Evolutionary conservation across 2,113 vertebrate species (phyloP).

Genomic region (Romanogobio albipinnatus): DNA sequence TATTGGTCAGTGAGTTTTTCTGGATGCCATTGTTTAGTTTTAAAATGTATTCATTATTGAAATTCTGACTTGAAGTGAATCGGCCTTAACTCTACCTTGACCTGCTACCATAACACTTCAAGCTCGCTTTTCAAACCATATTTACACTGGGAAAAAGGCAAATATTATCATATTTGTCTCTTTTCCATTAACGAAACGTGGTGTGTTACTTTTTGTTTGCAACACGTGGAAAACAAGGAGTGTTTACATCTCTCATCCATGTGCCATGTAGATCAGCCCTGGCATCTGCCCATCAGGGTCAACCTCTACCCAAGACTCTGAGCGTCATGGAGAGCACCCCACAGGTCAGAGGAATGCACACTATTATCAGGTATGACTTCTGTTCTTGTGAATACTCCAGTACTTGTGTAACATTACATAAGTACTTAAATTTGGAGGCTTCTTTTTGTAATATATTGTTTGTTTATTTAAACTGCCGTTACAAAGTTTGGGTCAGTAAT

Average conservation of each 20-base stretch:
- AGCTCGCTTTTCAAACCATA: background rate
- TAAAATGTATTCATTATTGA: background rate
- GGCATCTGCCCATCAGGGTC: slow-evolving; percentile 88
- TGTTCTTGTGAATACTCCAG: background rate
- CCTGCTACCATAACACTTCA: slow-evolving; percentile 14
- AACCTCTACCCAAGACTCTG: slow-evolving; percentile 84
- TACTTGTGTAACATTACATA: background rate
- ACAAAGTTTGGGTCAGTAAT: background rate
- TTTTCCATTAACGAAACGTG: background rate
- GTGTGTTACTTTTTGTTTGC: background rate
- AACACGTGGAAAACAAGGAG: background rate
- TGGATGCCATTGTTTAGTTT: background rate
- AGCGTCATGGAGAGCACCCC: slow-evolving; percentile 86
- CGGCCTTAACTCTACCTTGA: background rate
- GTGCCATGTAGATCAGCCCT: slow-evolving; percentile 79
- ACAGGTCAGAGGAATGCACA: slow-evolving; percentile 91
- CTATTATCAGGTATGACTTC: slow-evolving; percentile 85
- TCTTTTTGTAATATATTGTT: background rate
- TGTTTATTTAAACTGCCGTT: too few species aligned
- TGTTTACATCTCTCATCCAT: background rate
- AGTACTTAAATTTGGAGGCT: background rate
- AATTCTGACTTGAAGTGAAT: slow-evolving; percentile 29
- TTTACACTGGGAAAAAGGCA: background rate
- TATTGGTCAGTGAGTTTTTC: background rate
- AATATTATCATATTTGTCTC: slow-evolving; percentile 17